Percentiles rank a stretch among this genome's conserved stretches.
Evolutionary conservation across 2,797 vertebrate species (phyloP).

Genomic region (Bradypus variegatus): DNA sequence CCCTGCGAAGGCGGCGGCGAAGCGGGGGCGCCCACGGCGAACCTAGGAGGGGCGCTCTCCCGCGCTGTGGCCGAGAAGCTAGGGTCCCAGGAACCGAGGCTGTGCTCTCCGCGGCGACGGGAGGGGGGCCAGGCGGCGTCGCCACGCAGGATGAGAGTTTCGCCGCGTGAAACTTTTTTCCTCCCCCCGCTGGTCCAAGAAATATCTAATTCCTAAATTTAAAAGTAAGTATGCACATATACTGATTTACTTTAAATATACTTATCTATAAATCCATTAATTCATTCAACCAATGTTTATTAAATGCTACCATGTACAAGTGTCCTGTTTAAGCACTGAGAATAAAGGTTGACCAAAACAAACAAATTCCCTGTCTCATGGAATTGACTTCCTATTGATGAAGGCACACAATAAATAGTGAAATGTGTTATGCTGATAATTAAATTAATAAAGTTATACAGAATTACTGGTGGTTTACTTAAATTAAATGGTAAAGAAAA

Average conservation of each 20-base stretch:
- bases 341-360: neutral
- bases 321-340: neutral
- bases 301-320: neutral
- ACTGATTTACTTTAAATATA: slow-evolving; percentile 16
- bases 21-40: neutral
- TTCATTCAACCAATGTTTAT: slow-evolving; percentile 3
- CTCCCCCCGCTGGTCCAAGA: neutral
- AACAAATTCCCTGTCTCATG: neutral
- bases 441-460: neutral
- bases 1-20: neutral
- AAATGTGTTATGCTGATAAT: neutral
- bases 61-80: neutral
- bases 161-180: neutral
- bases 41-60: neutral
- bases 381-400: neutral
- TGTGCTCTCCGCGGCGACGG: slow-evolving; percentile 31
- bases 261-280: neutral
- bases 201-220: slow-evolving; percentile 23
- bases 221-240: neutral
- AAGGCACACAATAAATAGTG: neutral
- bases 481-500: neutral
- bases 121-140: neutral
- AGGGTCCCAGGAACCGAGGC: neutral
- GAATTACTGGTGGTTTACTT: neutral
- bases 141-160: neutral